A percentile compares a stretch with the other conserved stretches of the same genome.
Evolutionary conservation across 2,113 vertebrate species (phyloP).

Genomic region (Brevimyrus niger): DNA sequence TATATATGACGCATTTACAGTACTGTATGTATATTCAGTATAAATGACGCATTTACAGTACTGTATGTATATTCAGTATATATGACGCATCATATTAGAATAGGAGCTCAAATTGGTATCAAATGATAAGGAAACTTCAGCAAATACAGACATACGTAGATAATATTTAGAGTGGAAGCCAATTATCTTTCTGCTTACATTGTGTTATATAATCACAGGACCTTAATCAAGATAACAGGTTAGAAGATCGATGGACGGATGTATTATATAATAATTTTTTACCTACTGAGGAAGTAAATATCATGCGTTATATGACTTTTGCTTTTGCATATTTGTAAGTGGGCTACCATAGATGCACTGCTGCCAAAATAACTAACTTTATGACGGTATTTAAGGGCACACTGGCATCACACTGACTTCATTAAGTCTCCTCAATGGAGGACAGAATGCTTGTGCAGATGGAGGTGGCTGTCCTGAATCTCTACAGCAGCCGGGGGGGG

Average conservation of each 20-base stretch:
- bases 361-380: not conserved
- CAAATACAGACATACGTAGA: not conserved
- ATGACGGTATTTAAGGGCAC: not conserved
- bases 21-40: too few relatives aligned
- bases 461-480: constrained; percentile 29
- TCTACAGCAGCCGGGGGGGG: constrained; percentile 57
- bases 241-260: not conserved
- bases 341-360: not conserved
- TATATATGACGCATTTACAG: too few relatives aligned
- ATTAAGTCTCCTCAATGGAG: not conserved
- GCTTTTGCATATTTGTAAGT: not conserved
- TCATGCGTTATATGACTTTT: not conserved
- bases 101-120: not conserved
- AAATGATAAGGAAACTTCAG: not conserved
- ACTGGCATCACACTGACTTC: not conserved
- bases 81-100: not conserved
- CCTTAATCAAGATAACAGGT: not conserved
- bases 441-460: not conserved
- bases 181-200: not conserved
- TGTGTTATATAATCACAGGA: not conserved
- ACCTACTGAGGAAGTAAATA: not conserved
- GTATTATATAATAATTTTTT: not conserved
- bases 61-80: too few relatives aligned
- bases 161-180: not conserved
- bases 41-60: too few relatives aligned